Evolutionary conservation across 1,140 invertebrate species (phyloP), one percentile per base, ranked within the genome.

Genomic region (Antheraea pernyi): DNA sequence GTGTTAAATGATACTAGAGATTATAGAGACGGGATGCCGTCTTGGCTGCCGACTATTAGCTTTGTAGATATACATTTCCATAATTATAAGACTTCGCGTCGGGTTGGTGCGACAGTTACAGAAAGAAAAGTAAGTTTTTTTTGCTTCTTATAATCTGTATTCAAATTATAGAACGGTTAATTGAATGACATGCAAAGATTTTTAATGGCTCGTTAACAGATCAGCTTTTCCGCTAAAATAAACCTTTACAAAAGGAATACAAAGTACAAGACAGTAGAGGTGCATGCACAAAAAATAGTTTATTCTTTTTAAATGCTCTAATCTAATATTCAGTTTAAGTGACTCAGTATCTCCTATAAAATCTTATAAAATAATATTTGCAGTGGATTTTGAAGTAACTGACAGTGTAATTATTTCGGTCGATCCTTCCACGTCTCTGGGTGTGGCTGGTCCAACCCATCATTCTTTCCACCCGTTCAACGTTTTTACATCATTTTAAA

Each of bases 401-500:
- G 86, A 88, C 86, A 85, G 82, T 77, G 75, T 89, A 89, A 88
- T 91, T 89, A 85, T 78, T 78, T 65, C 75, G 75, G 78, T 75
- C 78, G 79, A 85, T 85, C 83, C 83, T 77, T 84, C 75, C 76
- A 75, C 74, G 77, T 75, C 78, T 80, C 68, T 79, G 82, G 83
- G 83, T 82, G 89, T 85, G 83, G 75, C 84, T 77, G 78, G 77
- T 74, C 74, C 85, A 70, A 68, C 82, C 82, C 88, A 88, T 89
- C 80, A 76, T 75, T 82, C 78, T 86, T 86, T 88, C 87, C 81
- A 76, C 78, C 77, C 78, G 77, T 85, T 86, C 86, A 85, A 83
- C 88, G 78, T 86, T 88, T 88, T 88, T 83, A 83, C 83, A 71
- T 82, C 79, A 85, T 84, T 88, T 84, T 83, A 84, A 86, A 83